phyloP scores from a whole-genome alignment of 1,140 invertebrate species.

The Sminthurinus signatus region DNA sequence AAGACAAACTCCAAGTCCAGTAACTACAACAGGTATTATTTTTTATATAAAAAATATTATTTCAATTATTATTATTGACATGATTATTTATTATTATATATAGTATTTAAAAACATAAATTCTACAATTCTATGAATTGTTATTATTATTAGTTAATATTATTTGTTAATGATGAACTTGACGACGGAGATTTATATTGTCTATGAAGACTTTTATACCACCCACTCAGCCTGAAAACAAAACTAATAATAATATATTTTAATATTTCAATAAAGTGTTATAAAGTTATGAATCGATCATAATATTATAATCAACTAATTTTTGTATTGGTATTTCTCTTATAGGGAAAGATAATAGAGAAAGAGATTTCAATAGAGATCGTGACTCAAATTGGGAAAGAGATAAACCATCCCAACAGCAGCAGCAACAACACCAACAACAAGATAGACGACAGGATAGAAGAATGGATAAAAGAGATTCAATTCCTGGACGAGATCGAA shows the following conservation, averaged over 20 bases:
- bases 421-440: background rate
- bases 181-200: background rate
- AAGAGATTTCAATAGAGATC: conserved; percentile 14
- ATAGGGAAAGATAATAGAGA: conserved; percentile 18
- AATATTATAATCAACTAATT: background rate
- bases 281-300: background rate
- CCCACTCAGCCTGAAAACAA: too few relatives aligned
- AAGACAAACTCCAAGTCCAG: conserved; percentile 19
- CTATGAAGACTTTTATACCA: conserved; percentile 8
- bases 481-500: background rate
- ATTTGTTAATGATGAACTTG: background rate
- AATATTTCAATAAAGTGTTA: background rate
- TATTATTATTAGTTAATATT: too few relatives aligned
- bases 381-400: conserved; percentile 17
- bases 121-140: too few relatives aligned
- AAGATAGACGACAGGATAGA: background rate
- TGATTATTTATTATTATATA: background rate
- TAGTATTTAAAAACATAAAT: too few relatives aligned
- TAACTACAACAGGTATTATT: background rate
- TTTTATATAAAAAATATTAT: too few relatives aligned
- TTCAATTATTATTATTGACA: background rate
- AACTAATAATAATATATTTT: too few relatives aligned
- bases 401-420: conserved; percentile 22
- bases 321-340: background rate
- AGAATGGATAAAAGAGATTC: conserved; percentile 11